Percentiles rank a stretch among this genome's conserved stretches.
phyloP scores from a whole-genome alignment of 1,140 invertebrate genomes.

The Temnothorax nylanderi region DNA sequence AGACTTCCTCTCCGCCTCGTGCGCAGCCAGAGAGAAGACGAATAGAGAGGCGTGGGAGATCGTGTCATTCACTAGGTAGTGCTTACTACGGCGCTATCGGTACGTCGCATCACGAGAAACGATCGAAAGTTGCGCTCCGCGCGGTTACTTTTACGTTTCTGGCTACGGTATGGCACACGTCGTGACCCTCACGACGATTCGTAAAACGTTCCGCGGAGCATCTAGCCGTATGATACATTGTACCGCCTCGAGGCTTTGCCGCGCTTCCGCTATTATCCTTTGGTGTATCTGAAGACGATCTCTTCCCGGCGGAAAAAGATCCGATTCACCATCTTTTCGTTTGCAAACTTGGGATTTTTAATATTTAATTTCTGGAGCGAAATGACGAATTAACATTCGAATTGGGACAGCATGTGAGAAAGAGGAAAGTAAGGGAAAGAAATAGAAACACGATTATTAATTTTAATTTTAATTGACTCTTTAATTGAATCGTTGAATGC shows the following conservation, averaged over 20 bases:
- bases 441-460: not conserved
- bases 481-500: not conserved
- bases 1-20: constrained; percentile 40
- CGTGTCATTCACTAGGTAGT: constrained; percentile 56
- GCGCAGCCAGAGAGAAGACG: constrained; percentile 10
- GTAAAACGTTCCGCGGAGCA: constrained; percentile 11
- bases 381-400: not conserved
- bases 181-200: constrained; percentile 43
- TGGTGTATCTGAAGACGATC: not conserved
- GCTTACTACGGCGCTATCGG: constrained; percentile 49
- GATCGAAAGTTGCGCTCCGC: constrained; percentile 43
- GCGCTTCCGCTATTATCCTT: constrained; percentile 42
- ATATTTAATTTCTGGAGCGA: not conserved
- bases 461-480: not conserved
- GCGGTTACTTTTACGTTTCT: constrained; percentile 24
- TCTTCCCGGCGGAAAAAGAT: not conserved
- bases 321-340: not conserved
- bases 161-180: not conserved
- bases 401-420: not conserved
- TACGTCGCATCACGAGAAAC: constrained; percentile 54
- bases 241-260: constrained; percentile 10
- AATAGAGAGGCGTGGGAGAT: constrained; percentile 56
- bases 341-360: not conserved
- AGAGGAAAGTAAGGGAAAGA: not conserved
- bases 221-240: constrained; percentile 47